These are phyloP conservation scores for Bacillus rossius DNA, from an alignment of 1,140 invertebrate genomes.

Conservation along the genomic window DNA sequence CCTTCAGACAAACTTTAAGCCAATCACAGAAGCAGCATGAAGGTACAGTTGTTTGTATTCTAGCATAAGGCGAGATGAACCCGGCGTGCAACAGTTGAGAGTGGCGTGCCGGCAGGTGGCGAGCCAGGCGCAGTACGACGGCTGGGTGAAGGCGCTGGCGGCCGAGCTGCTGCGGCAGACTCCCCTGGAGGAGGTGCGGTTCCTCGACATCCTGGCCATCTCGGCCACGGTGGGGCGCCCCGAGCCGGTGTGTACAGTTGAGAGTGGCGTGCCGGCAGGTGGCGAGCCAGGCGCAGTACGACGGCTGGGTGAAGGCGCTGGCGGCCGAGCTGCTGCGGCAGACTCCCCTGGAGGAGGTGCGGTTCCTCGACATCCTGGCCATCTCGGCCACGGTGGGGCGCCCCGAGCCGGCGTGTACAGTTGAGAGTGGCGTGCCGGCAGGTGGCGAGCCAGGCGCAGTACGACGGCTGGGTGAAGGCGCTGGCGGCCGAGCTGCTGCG, in stretches of 20 bases:
- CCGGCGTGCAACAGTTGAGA: no score
- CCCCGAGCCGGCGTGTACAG: no score
- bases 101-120: constrained; percentile 48
- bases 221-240: constrained; percentile 37
- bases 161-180: constrained; percentile 57
- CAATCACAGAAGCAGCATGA: no score
- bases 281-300: constrained; percentile 49
- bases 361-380: constrained; percentile 41
- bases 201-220: constrained; percentile 42
- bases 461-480: constrained; percentile 56
- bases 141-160: constrained; percentile 56
- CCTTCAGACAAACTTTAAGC: no score
- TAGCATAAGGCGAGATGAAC: no score
- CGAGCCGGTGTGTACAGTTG: no score
- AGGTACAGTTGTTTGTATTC: no score
- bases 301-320: constrained; percentile 56
- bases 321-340: constrained; percentile 56
- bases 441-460: constrained; percentile 50
- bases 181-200: constrained; percentile 48
- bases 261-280: constrained; percentile 49
- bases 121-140: constrained; percentile 50
- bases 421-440: no score
- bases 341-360: constrained; percentile 51
- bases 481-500: constrained; percentile 55
- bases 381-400: constrained; percentile 40